These are phyloP conservation scores for Psittacus erithacus DNA, from an alignment of 2,113 vertebrate species.

Conservation along the genomic window DNA sequence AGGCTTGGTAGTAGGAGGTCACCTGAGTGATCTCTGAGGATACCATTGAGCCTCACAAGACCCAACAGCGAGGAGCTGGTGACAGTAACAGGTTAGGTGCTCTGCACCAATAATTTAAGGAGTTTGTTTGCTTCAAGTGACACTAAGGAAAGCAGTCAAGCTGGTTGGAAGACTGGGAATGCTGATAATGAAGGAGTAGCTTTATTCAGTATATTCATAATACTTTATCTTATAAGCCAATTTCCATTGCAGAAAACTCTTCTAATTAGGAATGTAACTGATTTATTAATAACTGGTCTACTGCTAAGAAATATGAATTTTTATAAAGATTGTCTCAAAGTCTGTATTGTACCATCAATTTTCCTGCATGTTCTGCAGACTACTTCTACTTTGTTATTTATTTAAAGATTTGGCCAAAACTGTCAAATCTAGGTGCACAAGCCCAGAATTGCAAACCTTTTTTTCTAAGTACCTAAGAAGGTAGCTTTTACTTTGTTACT, in stretches of 20 bases:
- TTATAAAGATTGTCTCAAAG: background rate
- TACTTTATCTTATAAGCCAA: background rate
- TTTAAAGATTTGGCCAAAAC: background rate
- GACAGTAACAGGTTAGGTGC: background rate
- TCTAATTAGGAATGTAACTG: background rate
- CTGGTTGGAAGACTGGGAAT: background rate
- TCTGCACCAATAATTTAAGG: background rate
- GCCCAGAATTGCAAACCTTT: background rate
- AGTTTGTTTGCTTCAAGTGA: background rate
- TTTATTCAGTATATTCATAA: background rate
- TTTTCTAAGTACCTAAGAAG: background rate
- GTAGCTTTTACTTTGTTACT: background rate
- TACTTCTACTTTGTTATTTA: background rate
- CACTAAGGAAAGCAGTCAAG: background rate
- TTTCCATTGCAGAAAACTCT: background rate
- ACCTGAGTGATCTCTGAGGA: background rate
- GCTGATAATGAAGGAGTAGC: background rate
- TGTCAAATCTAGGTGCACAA: background rate
- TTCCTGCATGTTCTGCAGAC: background rate
- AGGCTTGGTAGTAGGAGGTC: background rate
- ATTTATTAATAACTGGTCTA: background rate
- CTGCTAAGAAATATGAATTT: background rate
- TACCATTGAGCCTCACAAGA: background rate
- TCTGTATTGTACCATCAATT: background rate
- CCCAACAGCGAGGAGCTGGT: rapidly evolving